Evolutionary conservation across 2,797 vertebrate species (phyloP).

Genomic region (Enteromius viviparus): DNA sequence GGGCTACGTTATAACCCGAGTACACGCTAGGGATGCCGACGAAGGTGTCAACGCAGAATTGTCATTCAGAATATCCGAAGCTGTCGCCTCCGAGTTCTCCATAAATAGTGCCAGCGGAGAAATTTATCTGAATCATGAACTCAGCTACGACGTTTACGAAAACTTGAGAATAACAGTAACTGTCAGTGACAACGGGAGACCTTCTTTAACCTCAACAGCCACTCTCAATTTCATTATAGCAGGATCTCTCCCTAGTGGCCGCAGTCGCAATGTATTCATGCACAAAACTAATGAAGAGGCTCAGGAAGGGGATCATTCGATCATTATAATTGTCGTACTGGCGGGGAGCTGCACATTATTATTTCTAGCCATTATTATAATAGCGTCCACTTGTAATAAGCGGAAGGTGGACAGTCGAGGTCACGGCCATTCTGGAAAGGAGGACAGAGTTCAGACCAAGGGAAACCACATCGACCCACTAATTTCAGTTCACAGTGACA

Average conservation of each 20-base stretch:
- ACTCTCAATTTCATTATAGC: slow-evolving; percentile 86
- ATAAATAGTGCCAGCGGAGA: slow-evolving; percentile 88
- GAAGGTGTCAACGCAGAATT: slow-evolving; percentile 89
- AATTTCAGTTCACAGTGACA: slow-evolving; percentile 74
- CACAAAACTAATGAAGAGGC: slow-evolving; percentile 72
- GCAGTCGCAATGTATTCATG: slow-evolving; percentile 76
- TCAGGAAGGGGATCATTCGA: slow-evolving; percentile 88
- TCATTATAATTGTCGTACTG: slow-evolving; percentile 92
- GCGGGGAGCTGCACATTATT: slow-evolving; percentile 96
- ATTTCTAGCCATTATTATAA: slow-evolving; percentile 94
- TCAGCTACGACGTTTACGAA: slow-evolving; percentile 84
- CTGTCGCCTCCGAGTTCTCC: slow-evolving; percentile 81
- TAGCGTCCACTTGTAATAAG: slow-evolving; percentile 93
- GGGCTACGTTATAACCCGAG: slow-evolving; percentile 83
- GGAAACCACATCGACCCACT: slow-evolving; percentile 81
- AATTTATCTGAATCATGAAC: slow-evolving; percentile 83
- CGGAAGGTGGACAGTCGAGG: slow-evolving; percentile 83
- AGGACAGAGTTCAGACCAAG: slow-evolving; percentile 83
- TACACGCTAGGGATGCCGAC: slow-evolving; percentile 90
- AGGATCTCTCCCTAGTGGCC: slow-evolving; percentile 80
- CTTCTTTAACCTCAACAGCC: slow-evolving; percentile 85
- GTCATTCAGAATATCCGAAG: slow-evolving; percentile 81
- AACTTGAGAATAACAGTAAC: slow-evolving; percentile 85
- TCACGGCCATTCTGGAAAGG: slow-evolving; percentile 79
- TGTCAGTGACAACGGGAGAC: slow-evolving; percentile 87